These are phyloP conservation scores for Anthonomus grandis DNA, from an alignment of 1,140 invertebrate species.

Conservation along the genomic window DNA sequence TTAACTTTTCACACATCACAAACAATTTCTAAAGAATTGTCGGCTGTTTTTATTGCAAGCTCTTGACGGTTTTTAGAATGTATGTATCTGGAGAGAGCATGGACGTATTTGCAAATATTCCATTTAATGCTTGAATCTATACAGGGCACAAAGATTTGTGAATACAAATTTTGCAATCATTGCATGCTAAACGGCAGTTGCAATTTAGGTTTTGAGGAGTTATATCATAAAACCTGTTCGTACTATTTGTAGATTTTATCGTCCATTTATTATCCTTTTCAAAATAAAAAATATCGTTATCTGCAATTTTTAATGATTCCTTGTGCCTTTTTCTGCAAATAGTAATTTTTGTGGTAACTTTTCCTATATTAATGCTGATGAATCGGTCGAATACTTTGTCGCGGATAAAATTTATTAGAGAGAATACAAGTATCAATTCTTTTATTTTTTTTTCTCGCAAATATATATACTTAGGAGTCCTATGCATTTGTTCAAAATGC, in stretches of 20 bases:
- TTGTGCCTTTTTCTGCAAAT: neutral
- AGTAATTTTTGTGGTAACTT: neutral
- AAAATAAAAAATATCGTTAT: neutral
- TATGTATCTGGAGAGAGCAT: neutral
- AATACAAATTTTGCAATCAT: neutral
- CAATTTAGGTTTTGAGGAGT: neutral
- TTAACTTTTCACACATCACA: neutral
- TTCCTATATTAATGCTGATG: neutral
- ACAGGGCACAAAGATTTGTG: neutral
- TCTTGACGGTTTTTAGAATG: neutral
- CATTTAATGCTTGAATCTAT: neutral
- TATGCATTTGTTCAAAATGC: too few species aligned
- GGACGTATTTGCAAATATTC: too few species aligned
- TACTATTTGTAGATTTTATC: neutral
- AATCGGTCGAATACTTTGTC: neutral
- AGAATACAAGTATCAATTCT: neutral
- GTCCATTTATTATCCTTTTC: neutral
- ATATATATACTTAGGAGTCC: neutral
- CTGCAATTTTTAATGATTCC: neutral
- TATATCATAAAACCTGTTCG: neutral
- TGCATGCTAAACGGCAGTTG: neutral
- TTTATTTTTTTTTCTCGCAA: neutral
- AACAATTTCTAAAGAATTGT: neutral
- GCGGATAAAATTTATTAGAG: neutral
- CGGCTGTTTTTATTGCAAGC: neutral